Conservation (phyloP, 2,113 vertebrate genomes). For the Calidris pygmaea region DNA sequence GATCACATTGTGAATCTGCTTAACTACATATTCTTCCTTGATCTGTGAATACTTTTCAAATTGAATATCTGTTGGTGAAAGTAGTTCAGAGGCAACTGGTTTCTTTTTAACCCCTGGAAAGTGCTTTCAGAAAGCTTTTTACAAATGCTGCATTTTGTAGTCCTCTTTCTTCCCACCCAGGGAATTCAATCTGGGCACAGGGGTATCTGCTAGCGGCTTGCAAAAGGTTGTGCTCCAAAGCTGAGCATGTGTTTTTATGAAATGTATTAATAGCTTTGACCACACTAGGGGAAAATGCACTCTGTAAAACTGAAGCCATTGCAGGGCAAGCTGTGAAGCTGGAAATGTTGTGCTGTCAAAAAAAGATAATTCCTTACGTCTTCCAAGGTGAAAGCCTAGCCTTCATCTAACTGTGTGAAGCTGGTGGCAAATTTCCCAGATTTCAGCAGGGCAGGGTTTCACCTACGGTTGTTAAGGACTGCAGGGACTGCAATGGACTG, state of each 20-base stretch:
- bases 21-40: neutral
- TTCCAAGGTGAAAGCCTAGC: conserved; percentile 48
- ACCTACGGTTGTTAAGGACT: neutral
- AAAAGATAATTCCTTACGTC: neutral
- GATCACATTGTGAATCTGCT: neutral
- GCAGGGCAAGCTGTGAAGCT: neutral
- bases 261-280: conserved; percentile 8
- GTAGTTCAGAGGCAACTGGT: neutral
- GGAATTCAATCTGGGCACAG: neutral
- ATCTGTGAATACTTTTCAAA: neutral
- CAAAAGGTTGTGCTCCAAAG: neutral
- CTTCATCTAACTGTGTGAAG: neutral
- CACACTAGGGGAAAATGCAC: neutral
- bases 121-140: neutral
- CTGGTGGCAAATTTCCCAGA: conserved; percentile 41
- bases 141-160: conserved; percentile 3
- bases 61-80: neutral
- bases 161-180: neutral
- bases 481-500: neutral
- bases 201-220: neutral
- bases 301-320: conserved; percentile 1
- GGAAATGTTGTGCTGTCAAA: conserved; percentile 19
- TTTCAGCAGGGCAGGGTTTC: neutral
- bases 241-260: conserved; percentile 1
- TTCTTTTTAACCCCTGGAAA: conserved; percentile 27